phyloP scores from a whole-genome alignment of 2,113 vertebrate genomes.

The Sorex araneus region DNA sequence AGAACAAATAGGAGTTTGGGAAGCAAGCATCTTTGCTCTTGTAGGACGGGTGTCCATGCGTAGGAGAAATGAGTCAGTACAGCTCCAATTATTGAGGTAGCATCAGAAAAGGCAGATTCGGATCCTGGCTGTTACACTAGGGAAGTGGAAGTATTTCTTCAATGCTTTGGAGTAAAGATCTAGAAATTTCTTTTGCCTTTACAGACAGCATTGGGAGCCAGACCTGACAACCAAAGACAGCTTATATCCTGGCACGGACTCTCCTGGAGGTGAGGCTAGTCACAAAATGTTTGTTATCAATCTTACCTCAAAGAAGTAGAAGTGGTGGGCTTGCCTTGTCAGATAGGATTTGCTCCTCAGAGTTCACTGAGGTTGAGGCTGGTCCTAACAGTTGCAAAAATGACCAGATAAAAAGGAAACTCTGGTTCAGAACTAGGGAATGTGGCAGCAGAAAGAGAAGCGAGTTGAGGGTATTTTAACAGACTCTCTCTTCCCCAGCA shows the following conservation, averaged over 20 bases:
- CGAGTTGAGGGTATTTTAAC: not conserved
- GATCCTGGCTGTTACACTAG: too few relatives aligned
- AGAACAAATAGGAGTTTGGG: not conserved
- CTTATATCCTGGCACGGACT: constrained; percentile 91
- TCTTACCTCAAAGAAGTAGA: too few relatives aligned
- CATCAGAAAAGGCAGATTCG: not conserved
- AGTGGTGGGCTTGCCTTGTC: too few relatives aligned
- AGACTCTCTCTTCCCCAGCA: constrained; percentile 87
- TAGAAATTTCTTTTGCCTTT: constrained; percentile 4
- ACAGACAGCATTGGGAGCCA: constrained; percentile 93
- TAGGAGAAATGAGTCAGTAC: not conserved
- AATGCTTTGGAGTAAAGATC: fast-evolving
- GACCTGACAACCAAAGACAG: constrained; percentile 83
- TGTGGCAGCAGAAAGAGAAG: fast-evolving
- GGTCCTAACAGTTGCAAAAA: too few relatives aligned
- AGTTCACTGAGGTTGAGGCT: too few relatives aligned
- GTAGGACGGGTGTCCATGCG: not conserved
- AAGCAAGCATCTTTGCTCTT: not conserved
- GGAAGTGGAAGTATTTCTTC: not conserved
- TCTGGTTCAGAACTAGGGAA: too few relatives aligned
- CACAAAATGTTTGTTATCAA: not conserved
- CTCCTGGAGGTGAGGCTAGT: constrained; percentile 94
- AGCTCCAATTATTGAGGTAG: not conserved
- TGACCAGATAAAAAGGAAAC: too few relatives aligned
- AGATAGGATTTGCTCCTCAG: too few relatives aligned